Conservation (phyloP, 2,888 invertebrate species). For the Polydrusus pterygomalis region DNA sequence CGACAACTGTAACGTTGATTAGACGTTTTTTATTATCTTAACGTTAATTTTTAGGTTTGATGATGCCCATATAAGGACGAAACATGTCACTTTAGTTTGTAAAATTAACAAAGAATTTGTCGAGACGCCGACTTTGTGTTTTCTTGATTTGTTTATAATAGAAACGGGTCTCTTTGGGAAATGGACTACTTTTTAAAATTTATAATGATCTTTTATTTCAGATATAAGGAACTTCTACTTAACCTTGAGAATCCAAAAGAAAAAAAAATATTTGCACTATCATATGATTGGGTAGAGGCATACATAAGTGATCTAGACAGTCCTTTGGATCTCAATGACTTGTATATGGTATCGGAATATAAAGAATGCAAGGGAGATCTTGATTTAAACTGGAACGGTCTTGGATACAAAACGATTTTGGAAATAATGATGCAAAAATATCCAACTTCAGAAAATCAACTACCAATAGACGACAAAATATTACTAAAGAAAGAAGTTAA, state of each 20-base stretch:
- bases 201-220: no score
- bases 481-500: slow-evolving; percentile 59
- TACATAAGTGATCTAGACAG: slow-evolving; percentile 34
- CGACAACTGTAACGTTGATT: no score
- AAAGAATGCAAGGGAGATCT: slow-evolving; percentile 81
- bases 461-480: slow-evolving; percentile 61
- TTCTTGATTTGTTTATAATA: no score
- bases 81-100: no score
- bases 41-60: no score
- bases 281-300: slow-evolving; percentile 31
- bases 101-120: no score
- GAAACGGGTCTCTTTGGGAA: no score
- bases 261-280: slow-evolving; percentile 43
- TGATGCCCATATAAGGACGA: no score
- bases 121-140: no score
- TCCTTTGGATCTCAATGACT: slow-evolving; percentile 68
- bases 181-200: no score
- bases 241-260: slow-evolving; percentile 2
- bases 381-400: slow-evolving; percentile 82
- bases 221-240: not conserved
- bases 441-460: slow-evolving; percentile 56
- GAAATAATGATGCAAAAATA: slow-evolving; percentile 75
- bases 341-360: slow-evolving; percentile 80
- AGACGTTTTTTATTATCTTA: no score
- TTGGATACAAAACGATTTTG: slow-evolving; percentile 79